phyloP scores from a whole-genome alignment of 1,140 invertebrate species.

The Rhagoletis zephyria region DNA sequence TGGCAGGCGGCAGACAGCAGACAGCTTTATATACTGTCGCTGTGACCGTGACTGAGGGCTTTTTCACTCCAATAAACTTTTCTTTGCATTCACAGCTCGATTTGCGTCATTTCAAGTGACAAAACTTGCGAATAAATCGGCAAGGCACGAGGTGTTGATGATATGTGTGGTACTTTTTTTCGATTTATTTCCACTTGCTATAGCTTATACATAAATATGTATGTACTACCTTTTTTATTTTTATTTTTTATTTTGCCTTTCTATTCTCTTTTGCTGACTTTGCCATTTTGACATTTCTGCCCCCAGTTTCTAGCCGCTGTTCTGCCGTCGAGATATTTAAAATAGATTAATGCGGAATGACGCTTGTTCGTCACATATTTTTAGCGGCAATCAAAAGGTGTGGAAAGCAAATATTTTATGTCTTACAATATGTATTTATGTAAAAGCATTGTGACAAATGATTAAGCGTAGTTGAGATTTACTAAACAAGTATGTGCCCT shows the following conservation, averaged over 20 bases:
- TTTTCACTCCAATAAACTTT: not conserved
- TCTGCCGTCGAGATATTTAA: not conserved
- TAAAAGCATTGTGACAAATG: not conserved
- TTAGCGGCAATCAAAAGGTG: conserved; percentile 17
- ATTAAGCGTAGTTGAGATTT: conserved; percentile 6
- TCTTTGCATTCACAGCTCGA: not conserved
- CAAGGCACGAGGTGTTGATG: not conserved
- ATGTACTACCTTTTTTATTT: not conserved
- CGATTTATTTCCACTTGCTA: not conserved
- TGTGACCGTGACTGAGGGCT: not conserved
- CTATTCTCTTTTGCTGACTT: too few relatives aligned
- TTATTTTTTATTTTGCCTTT: not conserved
- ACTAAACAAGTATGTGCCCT: not conserved
- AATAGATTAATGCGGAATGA: not conserved
- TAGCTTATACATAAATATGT: too few relatives aligned
- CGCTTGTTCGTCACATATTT: not conserved
- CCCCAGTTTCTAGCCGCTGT: not conserved
- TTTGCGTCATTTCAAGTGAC: conserved; percentile 30
- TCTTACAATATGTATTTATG: not conserved
- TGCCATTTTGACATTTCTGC: not conserved
- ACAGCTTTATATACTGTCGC: not conserved
- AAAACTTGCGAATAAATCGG: not conserved
- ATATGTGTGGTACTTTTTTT: not conserved
- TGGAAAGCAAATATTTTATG: not conserved
- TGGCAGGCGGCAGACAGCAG: too few relatives aligned